phyloP scores from a whole-genome alignment of 2,888 invertebrate species.

The Plutella xylostella region DNA sequence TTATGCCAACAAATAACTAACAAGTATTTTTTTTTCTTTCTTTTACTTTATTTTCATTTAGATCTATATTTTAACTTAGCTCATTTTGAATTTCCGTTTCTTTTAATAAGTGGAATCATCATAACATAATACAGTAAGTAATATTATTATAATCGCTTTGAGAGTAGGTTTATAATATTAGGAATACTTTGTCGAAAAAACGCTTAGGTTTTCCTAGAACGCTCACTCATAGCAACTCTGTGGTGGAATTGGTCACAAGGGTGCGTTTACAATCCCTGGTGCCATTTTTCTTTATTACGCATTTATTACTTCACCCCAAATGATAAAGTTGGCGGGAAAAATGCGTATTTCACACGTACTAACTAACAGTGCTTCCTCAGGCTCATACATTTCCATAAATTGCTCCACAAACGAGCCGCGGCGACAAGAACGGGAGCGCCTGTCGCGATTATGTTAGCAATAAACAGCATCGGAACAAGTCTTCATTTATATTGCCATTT shows the following conservation, averaged over 20 bases:
- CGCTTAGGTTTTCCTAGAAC: too few species aligned
- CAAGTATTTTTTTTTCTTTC: too few species aligned
- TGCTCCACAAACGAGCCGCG: conserved; percentile 15
- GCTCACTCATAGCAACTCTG: conserved; percentile 10
- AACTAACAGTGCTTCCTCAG: too few species aligned
- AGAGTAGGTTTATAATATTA: too few species aligned
- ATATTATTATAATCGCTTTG: too few species aligned
- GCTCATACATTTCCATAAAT: conserved; percentile 18
- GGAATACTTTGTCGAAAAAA: too few species aligned
- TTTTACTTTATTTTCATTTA: too few species aligned
- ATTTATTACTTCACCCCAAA: conserved; percentile 39
- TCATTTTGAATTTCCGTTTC: too few species aligned
- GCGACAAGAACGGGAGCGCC: conserved; percentile 24
- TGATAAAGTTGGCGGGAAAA: conserved; percentile 29
- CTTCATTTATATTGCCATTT: conserved; percentile 29
- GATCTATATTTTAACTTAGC: too few species aligned
- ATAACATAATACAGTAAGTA: too few species aligned
- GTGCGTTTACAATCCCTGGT: conserved; percentile 31
- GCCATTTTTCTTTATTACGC: conserved; percentile 37
- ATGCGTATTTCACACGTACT: conserved; percentile 46
- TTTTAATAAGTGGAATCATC: too few species aligned
- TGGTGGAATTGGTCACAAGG: conserved; percentile 30
- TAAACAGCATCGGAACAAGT: conserved; percentile 6
- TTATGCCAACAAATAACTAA: too few species aligned
- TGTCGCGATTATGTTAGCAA: conserved; percentile 25